Evolutionary conservation across 2,797 vertebrate genomes (phyloP).

Genomic region (Erpetoichthys calabaricus): DNA sequence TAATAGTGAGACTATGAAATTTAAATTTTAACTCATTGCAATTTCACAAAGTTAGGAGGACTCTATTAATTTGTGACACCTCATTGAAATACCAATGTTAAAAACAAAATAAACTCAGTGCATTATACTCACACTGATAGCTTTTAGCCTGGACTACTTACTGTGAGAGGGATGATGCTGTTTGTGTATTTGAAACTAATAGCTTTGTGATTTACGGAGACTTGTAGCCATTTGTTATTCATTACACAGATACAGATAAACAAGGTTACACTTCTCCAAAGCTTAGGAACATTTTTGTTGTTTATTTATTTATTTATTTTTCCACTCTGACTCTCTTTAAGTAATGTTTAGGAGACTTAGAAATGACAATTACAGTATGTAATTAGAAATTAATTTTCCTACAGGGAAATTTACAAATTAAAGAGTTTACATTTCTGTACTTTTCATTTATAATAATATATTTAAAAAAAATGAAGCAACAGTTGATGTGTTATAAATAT

Average conservation of each 20-base stretch:
- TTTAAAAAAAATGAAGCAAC: neutral
- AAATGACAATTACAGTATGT: no score
- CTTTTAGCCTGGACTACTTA: slow-evolving; percentile 23
- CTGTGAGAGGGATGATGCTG: slow-evolving; percentile 7
- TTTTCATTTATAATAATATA: neutral
- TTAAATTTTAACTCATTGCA: slow-evolving; percentile 48
- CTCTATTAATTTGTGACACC: slow-evolving; percentile 9
- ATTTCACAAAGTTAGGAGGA: slow-evolving; percentile 36
- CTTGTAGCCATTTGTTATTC: neutral
- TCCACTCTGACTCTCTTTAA: no score
- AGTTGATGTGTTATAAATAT: neutral
- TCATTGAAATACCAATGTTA: slow-evolving; percentile 7
- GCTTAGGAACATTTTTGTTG: no score
- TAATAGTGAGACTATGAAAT: slow-evolving; percentile 48
- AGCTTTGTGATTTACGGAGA: neutral
- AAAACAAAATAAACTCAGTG: neutral
- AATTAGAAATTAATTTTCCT: no score
- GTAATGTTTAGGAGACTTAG: no score
- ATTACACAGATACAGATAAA: neutral
- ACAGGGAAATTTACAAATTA: no score
- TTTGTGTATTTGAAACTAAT: neutral
- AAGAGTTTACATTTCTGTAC: neutral
- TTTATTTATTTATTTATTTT: no score
- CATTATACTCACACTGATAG: slow-evolving; percentile 12
- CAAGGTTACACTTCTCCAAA: no score